A percentile compares a stretch with the other conserved stretches of the same genome.
Evolutionary conservation across 2,888 invertebrate species (phyloP).

Genomic region (Stictocephala bisonia): DNA sequence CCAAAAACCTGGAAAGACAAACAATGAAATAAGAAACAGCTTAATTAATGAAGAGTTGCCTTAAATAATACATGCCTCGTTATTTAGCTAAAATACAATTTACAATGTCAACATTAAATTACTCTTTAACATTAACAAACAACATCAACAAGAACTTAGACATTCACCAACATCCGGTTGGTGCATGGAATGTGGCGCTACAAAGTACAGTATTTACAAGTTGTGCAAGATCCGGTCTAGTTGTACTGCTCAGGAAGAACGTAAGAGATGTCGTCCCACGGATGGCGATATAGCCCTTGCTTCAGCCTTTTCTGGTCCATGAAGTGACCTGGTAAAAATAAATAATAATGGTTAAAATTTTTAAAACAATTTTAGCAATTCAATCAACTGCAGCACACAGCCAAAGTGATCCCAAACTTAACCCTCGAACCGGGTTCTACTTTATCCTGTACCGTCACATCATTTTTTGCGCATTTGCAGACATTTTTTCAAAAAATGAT

Average conservation of each 20-base stretch:
- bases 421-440: no score
- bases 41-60: constrained; percentile 6
- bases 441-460: no score
- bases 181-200: constrained; percentile 16
- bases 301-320: constrained; percentile 99
- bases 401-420: no score
- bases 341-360: no score
- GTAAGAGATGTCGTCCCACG: constrained; percentile 99
- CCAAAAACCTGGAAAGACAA: not conserved
- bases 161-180: not conserved
- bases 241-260: constrained; percentile 81
- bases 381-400: no score
- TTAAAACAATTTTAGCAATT: no score
- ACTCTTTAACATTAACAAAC: constrained; percentile 16
- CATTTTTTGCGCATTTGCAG: no score
- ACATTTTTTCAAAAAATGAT: no score
- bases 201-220: not conserved
- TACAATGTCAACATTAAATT: constrained; percentile 25
- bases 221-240: constrained; percentile 54
- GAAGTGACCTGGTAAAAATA: constrained; percentile 87
- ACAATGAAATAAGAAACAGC: constrained; percentile 12
- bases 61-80: not conserved
- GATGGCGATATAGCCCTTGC: constrained; percentile 98
- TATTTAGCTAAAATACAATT: constrained; percentile 27
- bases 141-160: constrained; percentile 6